Evolutionary conservation across 2,797 vertebrate genomes (phyloP).

Genomic region (Monodelphis domestica): DNA sequence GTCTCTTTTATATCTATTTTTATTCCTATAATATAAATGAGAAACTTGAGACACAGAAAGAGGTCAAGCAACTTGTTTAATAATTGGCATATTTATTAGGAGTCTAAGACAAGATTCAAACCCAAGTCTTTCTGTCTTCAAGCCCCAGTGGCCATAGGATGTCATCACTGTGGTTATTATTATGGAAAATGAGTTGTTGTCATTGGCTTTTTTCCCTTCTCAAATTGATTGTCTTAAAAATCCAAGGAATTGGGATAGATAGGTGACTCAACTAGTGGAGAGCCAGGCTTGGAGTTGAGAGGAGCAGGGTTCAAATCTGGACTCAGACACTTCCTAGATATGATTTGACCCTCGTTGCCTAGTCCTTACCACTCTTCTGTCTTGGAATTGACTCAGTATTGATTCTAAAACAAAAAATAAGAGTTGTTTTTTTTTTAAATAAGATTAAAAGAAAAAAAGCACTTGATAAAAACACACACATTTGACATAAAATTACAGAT

Average conservation of each 20-base stretch:
- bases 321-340: too few relatives aligned
- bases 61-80: not conserved
- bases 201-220: not conserved
- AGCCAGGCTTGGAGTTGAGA: too few relatives aligned
- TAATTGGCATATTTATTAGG: not conserved
- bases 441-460: too few relatives aligned
- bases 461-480: not conserved
- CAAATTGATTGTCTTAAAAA: not conserved
- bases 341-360: too few relatives aligned
- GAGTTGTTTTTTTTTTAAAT: too few relatives aligned
- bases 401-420: too few relatives aligned
- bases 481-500: not conserved
- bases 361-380: too few relatives aligned
- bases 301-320: too few relatives aligned
- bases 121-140: not conserved
- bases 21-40: not conserved
- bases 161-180: not conserved
- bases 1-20: not conserved
- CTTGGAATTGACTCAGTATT: too few relatives aligned
- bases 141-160: not conserved
- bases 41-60: not conserved
- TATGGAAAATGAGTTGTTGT: not conserved
- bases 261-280: too few relatives aligned
- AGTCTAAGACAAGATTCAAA: not conserved
- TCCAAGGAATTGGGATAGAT: not conserved